phyloP scores from a whole-genome alignment of 1,140 invertebrate genomes.

The Aphelenchoides fujianensis region DNA sequence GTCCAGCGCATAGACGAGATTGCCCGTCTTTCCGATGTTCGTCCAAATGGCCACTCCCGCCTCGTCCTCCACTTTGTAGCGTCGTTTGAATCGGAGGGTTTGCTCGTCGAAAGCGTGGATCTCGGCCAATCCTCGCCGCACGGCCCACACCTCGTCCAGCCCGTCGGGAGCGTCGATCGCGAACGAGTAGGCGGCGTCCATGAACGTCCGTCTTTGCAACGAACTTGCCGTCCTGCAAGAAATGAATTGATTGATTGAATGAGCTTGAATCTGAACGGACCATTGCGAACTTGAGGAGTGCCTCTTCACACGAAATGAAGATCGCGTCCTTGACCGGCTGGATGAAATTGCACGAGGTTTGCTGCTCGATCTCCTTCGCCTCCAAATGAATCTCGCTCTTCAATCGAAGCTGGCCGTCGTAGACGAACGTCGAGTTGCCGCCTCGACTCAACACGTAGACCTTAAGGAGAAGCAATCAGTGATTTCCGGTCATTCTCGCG shows the following conservation, averaged over 20 bases:
- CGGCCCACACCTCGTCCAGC: neutral
- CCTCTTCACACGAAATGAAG: constrained; percentile 18
- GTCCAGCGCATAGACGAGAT: constrained; percentile 16
- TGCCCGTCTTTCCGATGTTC: neutral
- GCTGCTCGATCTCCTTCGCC: neutral
- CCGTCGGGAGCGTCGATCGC: constrained; percentile 6
- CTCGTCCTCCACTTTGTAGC: neutral
- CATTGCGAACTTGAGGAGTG: constrained; percentile 1
- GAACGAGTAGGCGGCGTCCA: constrained; percentile 18
- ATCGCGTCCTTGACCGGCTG: constrained; percentile 2
- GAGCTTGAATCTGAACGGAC: neutral
- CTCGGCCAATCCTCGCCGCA: neutral
- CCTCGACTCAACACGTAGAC: constrained; percentile 10
- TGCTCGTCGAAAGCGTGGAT: constrained; percentile 9
- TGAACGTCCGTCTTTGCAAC: constrained; percentile 1
- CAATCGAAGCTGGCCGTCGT: neutral
- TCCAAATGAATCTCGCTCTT: constrained; percentile 8
- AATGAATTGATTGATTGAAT: neutral
- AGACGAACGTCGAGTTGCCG: constrained; percentile 1
- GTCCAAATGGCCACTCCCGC: constrained; percentile 4
- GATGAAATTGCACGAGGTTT: constrained; percentile 26
- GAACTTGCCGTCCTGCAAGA: constrained; percentile 1
- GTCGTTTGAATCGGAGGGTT: neutral
- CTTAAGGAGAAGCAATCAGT: constrained; percentile 13
- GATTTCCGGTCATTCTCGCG: neutral